Evolutionary conservation across 1,140 invertebrate genomes (phyloP), one percentile per base, ranked within the genome.

Genomic region (Dendrolimus punctatus): DNA sequence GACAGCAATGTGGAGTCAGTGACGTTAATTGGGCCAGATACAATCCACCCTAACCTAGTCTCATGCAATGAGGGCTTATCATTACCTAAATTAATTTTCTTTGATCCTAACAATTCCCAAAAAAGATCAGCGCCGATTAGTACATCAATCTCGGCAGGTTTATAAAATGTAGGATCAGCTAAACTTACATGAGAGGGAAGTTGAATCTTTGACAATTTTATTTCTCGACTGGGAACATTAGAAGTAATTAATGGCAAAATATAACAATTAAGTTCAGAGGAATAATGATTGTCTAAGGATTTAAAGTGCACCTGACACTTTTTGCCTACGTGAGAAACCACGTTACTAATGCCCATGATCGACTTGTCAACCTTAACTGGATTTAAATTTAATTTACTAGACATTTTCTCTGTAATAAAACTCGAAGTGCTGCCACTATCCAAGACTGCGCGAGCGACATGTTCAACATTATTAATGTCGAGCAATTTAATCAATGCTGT

Each of bases 341-440:
- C 5, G 47, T 56, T 56, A 42, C 51, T 56, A 37, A 56, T 51
- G 6, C 55, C 55, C 7, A 38, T 2, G 2, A 57, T 8, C 2
- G 55, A 43, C 8, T 48, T 36, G 40, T 57, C 40, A 7, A 49
- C 39, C 6, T 5, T 2, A 39, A 23, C 8, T 4, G 41, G 7
- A 5, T 46, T 8, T 40, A 57, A 39, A 10, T 49, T 52, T 44
- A 57, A 40, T 8, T 7, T 5, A 9, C 44, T 5, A 46, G 37
- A 52, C 8, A 57, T 8, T 23, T 44, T 45, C 6, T 57, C 40
- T 3, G 55, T 57, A 3, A 57, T 51, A 8, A 57, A 39, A 49
- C 53, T 49, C 23, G 53, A 43, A 4, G 53, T 49, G 8, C 46
- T 55, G 38, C 53, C 53, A 6, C 36, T 49, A 5, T 55, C 53